Conservation (phyloP, 2,113 vertebrate species). For the Pachypanchax playfairii region DNA sequence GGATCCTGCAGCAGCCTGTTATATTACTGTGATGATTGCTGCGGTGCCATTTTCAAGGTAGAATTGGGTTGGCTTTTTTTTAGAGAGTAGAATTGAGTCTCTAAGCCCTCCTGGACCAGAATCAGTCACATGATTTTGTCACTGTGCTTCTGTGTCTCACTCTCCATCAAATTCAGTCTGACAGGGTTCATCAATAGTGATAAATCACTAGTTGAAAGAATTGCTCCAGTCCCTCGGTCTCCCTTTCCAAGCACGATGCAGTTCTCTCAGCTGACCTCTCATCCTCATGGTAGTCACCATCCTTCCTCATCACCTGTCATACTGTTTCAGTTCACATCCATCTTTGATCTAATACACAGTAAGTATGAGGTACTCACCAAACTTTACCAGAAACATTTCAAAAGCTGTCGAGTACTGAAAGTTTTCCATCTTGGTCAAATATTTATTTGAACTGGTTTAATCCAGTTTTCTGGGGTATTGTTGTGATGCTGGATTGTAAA, state of each 20-base stretch:
- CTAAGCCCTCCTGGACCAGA: constrained; percentile 6
- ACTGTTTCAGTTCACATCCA: constrained; percentile 31
- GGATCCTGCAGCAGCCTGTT: constrained; percentile 22
- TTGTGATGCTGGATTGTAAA: too few relatives aligned
- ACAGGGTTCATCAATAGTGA: constrained; percentile 64
- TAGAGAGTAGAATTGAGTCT: constrained; percentile 24
- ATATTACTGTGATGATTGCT: constrained; percentile 15
- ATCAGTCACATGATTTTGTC: constrained; percentile 19
- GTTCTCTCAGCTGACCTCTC: constrained; percentile 21
- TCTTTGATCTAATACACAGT: constrained; percentile 21
- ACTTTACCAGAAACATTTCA: background rate
- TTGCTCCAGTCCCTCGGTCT: constrained; percentile 8
- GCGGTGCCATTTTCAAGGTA: constrained; percentile 25
- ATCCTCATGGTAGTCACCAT: constrained; percentile 31
- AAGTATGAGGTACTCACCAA: background rate
- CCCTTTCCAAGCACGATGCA: constrained; percentile 2
- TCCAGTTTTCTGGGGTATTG: too few relatives aligned
- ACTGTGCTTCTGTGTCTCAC: constrained; percentile 27
- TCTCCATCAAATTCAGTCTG: constrained; percentile 45
- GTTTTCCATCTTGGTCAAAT: background rate
- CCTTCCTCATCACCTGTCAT: constrained; percentile 58
- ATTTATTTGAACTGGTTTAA: too few relatives aligned
- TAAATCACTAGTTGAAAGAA: constrained; percentile 55
- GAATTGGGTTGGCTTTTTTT: constrained; percentile 25
- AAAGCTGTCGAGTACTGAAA: constrained; percentile 2